Conservation (phyloP, 2,797 vertebrate genomes). For the Knipowitschia caucasica region DNA sequence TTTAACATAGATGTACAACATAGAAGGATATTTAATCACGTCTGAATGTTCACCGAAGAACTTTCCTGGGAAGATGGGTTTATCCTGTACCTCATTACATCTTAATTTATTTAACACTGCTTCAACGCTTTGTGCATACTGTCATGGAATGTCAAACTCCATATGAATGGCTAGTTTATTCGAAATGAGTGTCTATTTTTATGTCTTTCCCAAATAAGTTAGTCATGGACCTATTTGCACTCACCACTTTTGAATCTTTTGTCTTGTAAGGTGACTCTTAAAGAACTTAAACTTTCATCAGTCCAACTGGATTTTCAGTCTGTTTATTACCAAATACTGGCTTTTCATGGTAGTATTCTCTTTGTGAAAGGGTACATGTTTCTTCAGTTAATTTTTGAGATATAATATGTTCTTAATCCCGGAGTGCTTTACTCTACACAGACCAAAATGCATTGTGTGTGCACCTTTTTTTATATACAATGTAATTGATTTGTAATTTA, state of each 20-base stretch:
- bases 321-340: conserved; percentile 7
- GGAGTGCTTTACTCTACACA: conserved; percentile 33
- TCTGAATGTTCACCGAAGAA: conserved; percentile 52
- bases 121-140: neutral
- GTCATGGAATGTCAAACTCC: conserved; percentile 1
- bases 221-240: conserved; percentile 37
- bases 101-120: neutral
- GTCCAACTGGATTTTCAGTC: conserved; percentile 18
- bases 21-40: conserved; percentile 11
- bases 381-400: conserved; percentile 8
- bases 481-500: conserved; percentile 40
- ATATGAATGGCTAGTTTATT: conserved; percentile 1
- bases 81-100: conserved; percentile 35
- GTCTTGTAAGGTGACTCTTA: conserved; percentile 4
- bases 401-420: conserved; percentile 24
- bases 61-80: conserved; percentile 36
- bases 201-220: conserved; percentile 22
- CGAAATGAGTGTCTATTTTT: neutral
- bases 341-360: conserved; percentile 10
- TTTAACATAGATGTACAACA: conserved; percentile 3
- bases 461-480: conserved; percentile 23
- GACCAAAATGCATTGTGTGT: conserved; percentile 32
- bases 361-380: conserved; percentile 23
- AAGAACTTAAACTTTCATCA: neutral
- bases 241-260: conserved; percentile 37